phyloP scores from a whole-genome alignment of 2,888 invertebrate genomes.

The Nomada flava region DNA sequence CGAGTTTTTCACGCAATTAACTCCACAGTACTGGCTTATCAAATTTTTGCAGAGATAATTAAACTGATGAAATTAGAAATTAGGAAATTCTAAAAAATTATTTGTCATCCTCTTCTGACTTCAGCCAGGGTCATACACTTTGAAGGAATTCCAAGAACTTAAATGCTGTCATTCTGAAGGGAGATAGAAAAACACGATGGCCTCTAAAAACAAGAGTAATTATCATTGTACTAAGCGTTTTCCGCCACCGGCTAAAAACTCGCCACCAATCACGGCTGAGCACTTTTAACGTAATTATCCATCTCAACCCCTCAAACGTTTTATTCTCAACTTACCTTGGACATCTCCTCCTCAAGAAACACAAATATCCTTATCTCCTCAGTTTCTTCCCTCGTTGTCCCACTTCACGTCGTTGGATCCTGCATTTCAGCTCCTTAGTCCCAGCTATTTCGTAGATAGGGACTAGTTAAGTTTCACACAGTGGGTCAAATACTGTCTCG shows the following conservation, averaged over 20 bases:
- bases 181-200: not conserved
- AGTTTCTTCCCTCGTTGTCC: not conserved
- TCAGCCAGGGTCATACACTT: not conserved
- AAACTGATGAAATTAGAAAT: not conserved
- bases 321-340: not conserved
- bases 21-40: not conserved
- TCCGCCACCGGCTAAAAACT: slow-evolving; percentile 12
- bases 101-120: too few species aligned
- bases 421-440: slow-evolving; percentile 10
- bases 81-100: too few species aligned
- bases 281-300: slow-evolving; percentile 20
- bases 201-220: slow-evolving; percentile 18
- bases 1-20: not conserved
- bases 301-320: slow-evolving; percentile 8
- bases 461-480: not conserved
- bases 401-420: not conserved
- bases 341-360: not conserved
- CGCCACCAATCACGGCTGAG: not conserved
- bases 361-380: not conserved
- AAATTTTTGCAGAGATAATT: not conserved
- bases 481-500: not conserved
- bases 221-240: slow-evolving; percentile 14
- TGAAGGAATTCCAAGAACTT: not conserved
- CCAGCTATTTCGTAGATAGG: not conserved
- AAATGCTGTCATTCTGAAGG: not conserved